Evolutionary conservation across 2,113 vertebrate species (phyloP).

Genomic region (human (Homo sapiens)): DNA sequence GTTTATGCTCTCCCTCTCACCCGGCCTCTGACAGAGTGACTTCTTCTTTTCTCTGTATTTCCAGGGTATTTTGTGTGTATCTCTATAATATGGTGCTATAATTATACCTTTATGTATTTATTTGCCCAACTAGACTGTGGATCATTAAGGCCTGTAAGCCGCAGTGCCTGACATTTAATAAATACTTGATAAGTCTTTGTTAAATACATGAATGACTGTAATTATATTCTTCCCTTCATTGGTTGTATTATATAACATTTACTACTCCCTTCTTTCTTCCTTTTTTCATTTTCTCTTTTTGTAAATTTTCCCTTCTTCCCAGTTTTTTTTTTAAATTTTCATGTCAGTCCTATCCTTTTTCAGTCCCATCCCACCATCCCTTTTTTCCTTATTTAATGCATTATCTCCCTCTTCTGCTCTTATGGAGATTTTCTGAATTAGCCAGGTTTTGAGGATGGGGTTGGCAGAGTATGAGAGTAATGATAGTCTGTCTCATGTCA

Average conservation of each 20-base stretch:
- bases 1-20: not conserved
- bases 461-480: not conserved
- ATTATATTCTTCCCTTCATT: constrained; percentile 22
- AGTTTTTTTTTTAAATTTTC: not conserved
- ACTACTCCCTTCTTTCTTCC: not conserved
- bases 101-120: constrained; percentile 5
- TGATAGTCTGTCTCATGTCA: not conserved
- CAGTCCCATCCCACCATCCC: not conserved
- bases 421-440: not conserved
- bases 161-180: not conserved
- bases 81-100: not conserved
- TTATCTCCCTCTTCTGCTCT: not conserved
- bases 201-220: not conserved
- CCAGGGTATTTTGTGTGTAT: not conserved
- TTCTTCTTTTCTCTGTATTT: constrained; percentile 27
- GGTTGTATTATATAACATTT: constrained; percentile 10
- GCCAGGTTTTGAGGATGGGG: not conserved
- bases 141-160: not conserved
- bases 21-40: not conserved
- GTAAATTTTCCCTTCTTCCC: not conserved
- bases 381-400: not conserved
- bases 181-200: constrained; percentile 23
- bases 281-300: not conserved
- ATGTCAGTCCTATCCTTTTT: not conserved
- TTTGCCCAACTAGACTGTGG: constrained; percentile 5